Percentiles rank a stretch among this genome's conserved stretches.
These are phyloP conservation scores for Serilophus lunatus DNA, from an alignment of 2,113 vertebrate species.

Conservation along the genomic window DNA sequence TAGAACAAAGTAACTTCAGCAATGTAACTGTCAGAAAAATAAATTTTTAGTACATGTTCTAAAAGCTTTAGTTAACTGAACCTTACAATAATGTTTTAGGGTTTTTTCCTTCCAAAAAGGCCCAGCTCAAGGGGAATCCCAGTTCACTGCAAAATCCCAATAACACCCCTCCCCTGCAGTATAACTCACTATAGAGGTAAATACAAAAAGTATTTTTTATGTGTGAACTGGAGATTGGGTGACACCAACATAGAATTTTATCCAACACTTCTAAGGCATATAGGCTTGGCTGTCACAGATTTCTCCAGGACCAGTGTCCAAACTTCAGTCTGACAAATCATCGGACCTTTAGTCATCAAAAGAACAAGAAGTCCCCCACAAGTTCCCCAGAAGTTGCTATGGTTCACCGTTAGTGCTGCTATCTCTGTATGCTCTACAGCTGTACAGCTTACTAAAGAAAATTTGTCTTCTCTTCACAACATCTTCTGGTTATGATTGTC, in stretches of 20 bases:
- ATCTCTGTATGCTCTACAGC: background rate
- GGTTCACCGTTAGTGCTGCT: background rate
- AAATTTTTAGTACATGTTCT: background rate
- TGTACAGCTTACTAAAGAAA: background rate
- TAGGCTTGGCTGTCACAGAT: background rate
- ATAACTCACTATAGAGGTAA: background rate
- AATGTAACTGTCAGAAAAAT: background rate
- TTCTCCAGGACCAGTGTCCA: background rate
- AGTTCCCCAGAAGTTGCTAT: background rate
- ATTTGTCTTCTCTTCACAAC: background rate
- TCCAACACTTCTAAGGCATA: background rate
- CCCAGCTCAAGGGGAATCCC: background rate
- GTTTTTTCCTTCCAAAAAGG: background rate
- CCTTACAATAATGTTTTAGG: background rate
- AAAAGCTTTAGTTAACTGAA: background rate
- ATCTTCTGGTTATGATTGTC: background rate
- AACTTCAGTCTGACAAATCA: background rate
- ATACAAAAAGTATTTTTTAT: background rate
- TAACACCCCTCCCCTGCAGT: fast-evolving
- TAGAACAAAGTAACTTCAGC: background rate
- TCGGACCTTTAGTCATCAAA: background rate
- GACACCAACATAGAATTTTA: background rate
- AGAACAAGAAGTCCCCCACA: background rate
- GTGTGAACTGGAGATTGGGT: background rate
- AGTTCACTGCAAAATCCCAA: background rate